Percentiles rank a stretch among this genome's conserved stretches.
Conservation (phyloP, 30 jellyfish, hydroid and myxozoan species). For the Pseudorhiza aurosa region DNA sequence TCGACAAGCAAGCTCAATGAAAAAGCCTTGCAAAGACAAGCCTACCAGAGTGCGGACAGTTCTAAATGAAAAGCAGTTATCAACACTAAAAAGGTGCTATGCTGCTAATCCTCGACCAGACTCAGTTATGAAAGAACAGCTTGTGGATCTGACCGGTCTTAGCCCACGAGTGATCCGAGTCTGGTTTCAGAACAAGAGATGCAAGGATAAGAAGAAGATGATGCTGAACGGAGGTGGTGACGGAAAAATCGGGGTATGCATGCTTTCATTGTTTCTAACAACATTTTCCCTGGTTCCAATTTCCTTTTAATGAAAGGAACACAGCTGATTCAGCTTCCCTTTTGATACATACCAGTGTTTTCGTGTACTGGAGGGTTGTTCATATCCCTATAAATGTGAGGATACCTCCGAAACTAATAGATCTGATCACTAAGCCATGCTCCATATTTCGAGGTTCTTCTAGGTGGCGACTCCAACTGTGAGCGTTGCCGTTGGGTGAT, state of each 20-base stretch:
- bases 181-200: slow-evolving; percentile 91
- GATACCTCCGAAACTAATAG: no score
- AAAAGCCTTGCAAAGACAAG: slow-evolving; percentile 43
- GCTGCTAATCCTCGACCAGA: slow-evolving; percentile 92
- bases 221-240: slow-evolving; percentile 39
- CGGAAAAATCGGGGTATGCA: slow-evolving; percentile 33
- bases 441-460: no score
- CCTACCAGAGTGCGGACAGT: slow-evolving; percentile 90
- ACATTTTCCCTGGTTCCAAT: no score
- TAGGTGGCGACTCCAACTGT: no score
- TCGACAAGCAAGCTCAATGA: slow-evolving; percentile 1
- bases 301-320: no score
- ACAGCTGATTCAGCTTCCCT: no score
- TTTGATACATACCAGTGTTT: no score
- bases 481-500: no score
- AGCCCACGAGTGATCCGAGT: slow-evolving; percentile 90
- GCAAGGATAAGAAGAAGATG: slow-evolving; percentile 86
- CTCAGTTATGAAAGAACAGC: slow-evolving; percentile 80
- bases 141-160: slow-evolving; percentile 84
- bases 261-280: not conserved
- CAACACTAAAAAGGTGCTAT: slow-evolving; percentile 81
- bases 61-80: slow-evolving; percentile 72
- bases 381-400: no score
- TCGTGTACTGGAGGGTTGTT: no score
- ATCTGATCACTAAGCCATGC: no score